A percentile compares a stretch with the other conserved stretches of the same genome.
phyloP scores from a whole-genome alignment of 2,888 invertebrate species.

The Carpatolechia fugitivella region DNA sequence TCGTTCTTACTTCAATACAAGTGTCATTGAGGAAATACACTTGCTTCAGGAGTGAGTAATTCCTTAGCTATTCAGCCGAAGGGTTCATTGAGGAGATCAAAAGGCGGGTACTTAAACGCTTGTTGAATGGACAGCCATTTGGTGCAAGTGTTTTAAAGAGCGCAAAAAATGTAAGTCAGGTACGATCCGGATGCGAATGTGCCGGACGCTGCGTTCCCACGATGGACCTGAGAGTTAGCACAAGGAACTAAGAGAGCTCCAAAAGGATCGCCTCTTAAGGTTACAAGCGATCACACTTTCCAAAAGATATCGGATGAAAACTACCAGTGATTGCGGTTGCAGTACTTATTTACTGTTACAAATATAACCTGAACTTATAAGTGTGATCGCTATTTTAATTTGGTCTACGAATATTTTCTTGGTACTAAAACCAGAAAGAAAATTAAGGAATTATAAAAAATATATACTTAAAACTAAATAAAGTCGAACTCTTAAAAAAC shows the following conservation, averaged over 20 bases:
- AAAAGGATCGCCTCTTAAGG: not conserved
- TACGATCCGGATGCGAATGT: conserved; percentile 72
- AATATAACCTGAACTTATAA: too few species aligned
- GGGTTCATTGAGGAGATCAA: conserved; percentile 31
- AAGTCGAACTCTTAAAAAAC: too few species aligned
- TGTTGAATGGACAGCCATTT: conserved; percentile 58
- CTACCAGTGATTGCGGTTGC: too few species aligned
- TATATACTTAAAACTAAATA: too few species aligned
- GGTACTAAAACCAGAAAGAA: too few species aligned
- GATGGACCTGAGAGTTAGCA: conserved; percentile 30
- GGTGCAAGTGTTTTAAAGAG: conserved; percentile 65
- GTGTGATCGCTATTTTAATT: too few species aligned
- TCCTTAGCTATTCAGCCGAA: conserved; percentile 27
- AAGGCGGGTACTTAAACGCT: conserved; percentile 47
- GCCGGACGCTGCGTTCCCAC: conserved; percentile 57
- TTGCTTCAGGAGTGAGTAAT: conserved; percentile 33
- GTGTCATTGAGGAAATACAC: conserved; percentile 31
- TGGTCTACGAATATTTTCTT: too few species aligned
- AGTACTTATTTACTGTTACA: too few species aligned
- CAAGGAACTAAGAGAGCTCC: not conserved
- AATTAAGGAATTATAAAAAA: too few species aligned
- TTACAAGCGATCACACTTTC: not conserved
- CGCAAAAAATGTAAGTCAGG: conserved; percentile 57
- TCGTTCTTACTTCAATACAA: conserved; percentile 38
- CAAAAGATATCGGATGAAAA: too few species aligned